phyloP scores from a whole-genome alignment of 2,888 invertebrate genomes.

The Plusia festucae region DNA sequence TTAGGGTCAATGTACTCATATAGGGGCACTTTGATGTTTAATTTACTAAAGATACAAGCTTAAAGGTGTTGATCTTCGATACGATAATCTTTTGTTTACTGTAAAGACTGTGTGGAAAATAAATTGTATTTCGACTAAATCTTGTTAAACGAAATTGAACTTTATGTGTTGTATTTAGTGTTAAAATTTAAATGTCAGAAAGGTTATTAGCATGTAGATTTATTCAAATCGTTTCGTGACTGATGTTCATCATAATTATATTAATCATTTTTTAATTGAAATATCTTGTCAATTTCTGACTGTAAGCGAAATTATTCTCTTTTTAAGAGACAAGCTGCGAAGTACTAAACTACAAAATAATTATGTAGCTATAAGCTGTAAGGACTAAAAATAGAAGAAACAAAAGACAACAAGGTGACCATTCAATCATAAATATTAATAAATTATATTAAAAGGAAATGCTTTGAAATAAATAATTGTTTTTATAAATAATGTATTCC shows the following conservation, averaged over 20 bases:
- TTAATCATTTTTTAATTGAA: too few relatives aligned
- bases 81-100: background rate
- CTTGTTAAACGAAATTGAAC: background rate
- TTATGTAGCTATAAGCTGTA: too few relatives aligned
- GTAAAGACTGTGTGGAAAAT: background rate
- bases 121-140: background rate
- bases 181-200: background rate
- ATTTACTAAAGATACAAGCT: background rate
- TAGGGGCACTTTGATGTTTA: constrained; percentile 6
- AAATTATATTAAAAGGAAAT: background rate
- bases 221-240: background rate
- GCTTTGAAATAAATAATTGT: background rate
- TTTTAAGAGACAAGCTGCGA: too few relatives aligned
- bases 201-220: background rate
- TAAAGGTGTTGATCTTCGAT: background rate
- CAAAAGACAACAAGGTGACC: constrained; percentile 5
- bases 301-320: too few relatives aligned
- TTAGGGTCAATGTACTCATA: constrained; percentile 16
- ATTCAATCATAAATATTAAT: background rate
- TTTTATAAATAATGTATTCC: constrained; percentile 25
- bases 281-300: too few relatives aligned
- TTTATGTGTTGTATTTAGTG: background rate
- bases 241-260: too few relatives aligned
- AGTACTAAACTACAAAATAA: too few relatives aligned
- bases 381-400: background rate